Percentiles rank a stretch among this genome's conserved stretches.
These are phyloP conservation scores for Siniperca obscura DNA, from an alignment of 2,797 vertebrate species.

Conservation along the genomic window DNA sequence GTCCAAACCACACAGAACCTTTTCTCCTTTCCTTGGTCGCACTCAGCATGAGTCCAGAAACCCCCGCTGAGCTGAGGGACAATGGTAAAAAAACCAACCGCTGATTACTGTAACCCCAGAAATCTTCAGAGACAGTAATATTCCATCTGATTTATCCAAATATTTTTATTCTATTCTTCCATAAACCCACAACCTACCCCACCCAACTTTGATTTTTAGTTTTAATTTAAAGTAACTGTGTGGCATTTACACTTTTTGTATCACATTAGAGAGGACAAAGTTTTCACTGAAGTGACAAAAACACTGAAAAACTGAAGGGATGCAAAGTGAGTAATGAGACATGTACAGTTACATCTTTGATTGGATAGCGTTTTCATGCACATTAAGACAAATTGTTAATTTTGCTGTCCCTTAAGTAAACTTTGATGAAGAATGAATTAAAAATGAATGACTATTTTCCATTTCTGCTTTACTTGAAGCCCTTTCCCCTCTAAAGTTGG, in stretches of 20 bases:
- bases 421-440: neutral
- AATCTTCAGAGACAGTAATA: slow-evolving; percentile 39
- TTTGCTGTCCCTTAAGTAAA: neutral
- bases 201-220: neutral
- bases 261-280: neutral
- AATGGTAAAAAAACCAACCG: slow-evolving; percentile 24
- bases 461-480: neutral
- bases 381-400: fast-evolving
- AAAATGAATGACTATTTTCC: neutral
- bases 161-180: neutral
- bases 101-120: slow-evolving; percentile 56
- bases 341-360: neutral
- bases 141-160: slow-evolving; percentile 25
- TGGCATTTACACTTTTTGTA: neutral
- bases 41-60: slow-evolving; percentile 28
- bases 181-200: neutral
- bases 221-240: slow-evolving; percentile 16
- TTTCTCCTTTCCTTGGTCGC: neutral
- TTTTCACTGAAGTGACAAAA: neutral
- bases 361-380: neutral
- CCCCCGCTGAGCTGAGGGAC: slow-evolving; percentile 34
- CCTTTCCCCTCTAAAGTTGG: neutral
- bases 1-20: slow-evolving; percentile 38
- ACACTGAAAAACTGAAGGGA: neutral
- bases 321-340: neutral